These are phyloP conservation scores for Trilocha varians DNA, from an alignment of 2,888 invertebrate species.

Conservation along the genomic window DNA sequence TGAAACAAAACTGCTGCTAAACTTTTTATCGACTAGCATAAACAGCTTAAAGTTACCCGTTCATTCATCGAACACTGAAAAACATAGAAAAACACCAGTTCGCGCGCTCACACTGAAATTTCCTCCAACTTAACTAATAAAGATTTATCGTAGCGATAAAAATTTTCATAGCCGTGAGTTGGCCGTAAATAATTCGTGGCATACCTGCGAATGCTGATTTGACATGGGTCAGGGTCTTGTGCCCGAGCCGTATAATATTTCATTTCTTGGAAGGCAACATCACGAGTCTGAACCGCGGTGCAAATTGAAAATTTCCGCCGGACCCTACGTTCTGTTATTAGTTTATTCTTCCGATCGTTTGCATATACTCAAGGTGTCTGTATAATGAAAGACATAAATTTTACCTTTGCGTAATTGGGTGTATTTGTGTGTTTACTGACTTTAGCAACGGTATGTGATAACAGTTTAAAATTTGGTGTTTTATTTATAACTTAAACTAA, in stretches of 20 bases:
- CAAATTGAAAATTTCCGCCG: constrained; percentile 55
- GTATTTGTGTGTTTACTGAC: too few relatives aligned
- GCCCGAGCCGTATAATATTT: constrained; percentile 53
- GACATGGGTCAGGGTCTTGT: constrained; percentile 60
- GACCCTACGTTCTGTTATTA: constrained; percentile 18
- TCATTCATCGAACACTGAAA: constrained; percentile 1
- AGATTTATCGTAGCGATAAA: constrained; percentile 64
- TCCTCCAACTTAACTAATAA: constrained; percentile 53
- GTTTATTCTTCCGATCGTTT: not conserved
- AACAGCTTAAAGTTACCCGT: not conserved
- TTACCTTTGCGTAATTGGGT: not conserved
- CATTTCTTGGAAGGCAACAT: constrained; percentile 54
- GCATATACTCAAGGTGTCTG: not conserved
- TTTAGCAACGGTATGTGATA: too few relatives aligned
- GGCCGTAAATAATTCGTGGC: constrained; percentile 65
- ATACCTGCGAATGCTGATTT: constrained; percentile 69
- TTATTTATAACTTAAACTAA: too few relatives aligned
- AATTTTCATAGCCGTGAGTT: constrained; percentile 58
- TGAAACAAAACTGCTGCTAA: not conserved
- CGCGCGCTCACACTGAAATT: constrained; percentile 27
- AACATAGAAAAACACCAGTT: constrained; percentile 17
- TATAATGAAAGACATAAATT: not conserved
- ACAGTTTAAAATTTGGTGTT: too few relatives aligned
- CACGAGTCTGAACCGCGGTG: constrained; percentile 46
- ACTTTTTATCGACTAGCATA: not conserved